Base-by-base conservation (phyloP, 2,797 vertebrate species). In the Chaenodraco wilsoni region DNA sequence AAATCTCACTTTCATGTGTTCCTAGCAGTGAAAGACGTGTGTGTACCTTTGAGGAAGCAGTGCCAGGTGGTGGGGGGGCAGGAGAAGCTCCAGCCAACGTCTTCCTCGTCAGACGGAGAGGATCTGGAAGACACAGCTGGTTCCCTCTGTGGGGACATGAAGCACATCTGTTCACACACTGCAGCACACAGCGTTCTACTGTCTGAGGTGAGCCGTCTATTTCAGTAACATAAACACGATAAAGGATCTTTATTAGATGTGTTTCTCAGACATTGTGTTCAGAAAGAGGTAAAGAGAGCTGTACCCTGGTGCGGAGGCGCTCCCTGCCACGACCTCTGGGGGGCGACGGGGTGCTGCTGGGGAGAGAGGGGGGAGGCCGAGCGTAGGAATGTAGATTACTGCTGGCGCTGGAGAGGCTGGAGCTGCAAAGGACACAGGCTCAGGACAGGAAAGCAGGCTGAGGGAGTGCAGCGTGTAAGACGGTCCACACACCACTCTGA, bases 311-410 rank as follows among this genome's bases (percentile, higher is more conserved):
- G 82, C 88, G 91, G 14, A 84, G 82, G 50, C 95, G 95, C 74
- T 96, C 94, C 89, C 95, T 93, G 91, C 87, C 88, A 52, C 94
- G 92, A 77, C 91, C 95, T 89, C 92, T 94, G 60, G 95, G 86
- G 71, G 96, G 90, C 33, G 86, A 89, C 33, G 87, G 71, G 68
- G 94, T 93, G 83, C 93, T 90, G 85, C 93, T 91, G 73, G 93
- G 93, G 69, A 94, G 72, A 49, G 64, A 33, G 16, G 69, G 95
- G 76, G 97, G 96, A 82, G 97, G 97, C 72, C 97, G 96, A 60
- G 98, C 97, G 59, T 99, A 99, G 95, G 98, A 98, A 96, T 99
- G 97, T 94, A 98, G 97, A 95, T 97, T 96, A 90, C 95, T 96
- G 92, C 96, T 97, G 92, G 93, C 94, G 87, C 95, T 96, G 79